Percentiles rank a stretch among this genome's conserved stretches.
phyloP scores from a whole-genome alignment of 2,797 vertebrate species.

The Oreonectes daqikongensis region DNA sequence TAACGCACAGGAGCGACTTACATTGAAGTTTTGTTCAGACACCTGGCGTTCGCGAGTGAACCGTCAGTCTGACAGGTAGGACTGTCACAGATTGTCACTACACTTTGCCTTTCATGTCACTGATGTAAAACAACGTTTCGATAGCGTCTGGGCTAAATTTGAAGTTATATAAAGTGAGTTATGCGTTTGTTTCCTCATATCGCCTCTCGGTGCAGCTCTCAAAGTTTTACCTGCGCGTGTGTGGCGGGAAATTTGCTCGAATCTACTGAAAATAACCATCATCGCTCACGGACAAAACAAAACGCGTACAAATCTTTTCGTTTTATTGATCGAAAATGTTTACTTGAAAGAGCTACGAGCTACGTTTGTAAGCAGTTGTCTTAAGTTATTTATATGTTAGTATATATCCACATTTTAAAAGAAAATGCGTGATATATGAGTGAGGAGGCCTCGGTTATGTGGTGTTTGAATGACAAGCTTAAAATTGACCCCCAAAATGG shows the following conservation, averaged over 20 bases:
- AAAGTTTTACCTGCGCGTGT: slow-evolving; percentile 11
- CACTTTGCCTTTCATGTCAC: background rate
- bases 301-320: background rate
- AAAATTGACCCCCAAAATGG: background rate
- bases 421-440: background rate
- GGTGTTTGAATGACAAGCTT: background rate
- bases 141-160: background rate
- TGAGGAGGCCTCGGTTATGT: background rate
- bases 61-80: slow-evolving; percentile 45
- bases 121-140: background rate
- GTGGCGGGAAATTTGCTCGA: slow-evolving; percentile 7
- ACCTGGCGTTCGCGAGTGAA: slow-evolving; percentile 27
- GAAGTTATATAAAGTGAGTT: background rate
- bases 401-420: too few relatives aligned
- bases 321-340: background rate
- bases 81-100: background rate
- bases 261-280: background rate
- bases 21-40: slow-evolving; percentile 17
- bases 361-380: too few relatives aligned
- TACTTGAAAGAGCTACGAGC: background rate
- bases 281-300: background rate
- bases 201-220: background rate
- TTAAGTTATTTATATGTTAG: too few relatives aligned
- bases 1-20: background rate
- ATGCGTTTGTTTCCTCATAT: background rate